Conservation (phyloP, 1,140 invertebrate species). For the Hormaphis cornu region DNA sequence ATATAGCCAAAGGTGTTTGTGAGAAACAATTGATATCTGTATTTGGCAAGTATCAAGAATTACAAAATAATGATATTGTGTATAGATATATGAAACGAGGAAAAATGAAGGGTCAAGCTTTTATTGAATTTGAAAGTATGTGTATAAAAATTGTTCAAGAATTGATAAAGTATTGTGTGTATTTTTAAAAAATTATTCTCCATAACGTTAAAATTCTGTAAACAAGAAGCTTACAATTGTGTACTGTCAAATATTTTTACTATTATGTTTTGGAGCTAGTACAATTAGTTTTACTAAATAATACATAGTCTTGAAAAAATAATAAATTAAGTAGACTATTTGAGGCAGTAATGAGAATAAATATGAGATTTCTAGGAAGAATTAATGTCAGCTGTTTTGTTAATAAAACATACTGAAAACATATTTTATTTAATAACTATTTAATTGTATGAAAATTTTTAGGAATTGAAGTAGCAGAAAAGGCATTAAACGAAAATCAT, state of each 20-base stretch:
- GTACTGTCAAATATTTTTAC: too few species aligned
- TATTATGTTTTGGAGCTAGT: too few species aligned
- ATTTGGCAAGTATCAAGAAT: constrained; percentile 42
- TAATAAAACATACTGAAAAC: too few species aligned
- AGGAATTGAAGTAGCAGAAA: constrained; percentile 37
- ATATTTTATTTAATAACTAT: too few species aligned
- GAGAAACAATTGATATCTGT: constrained; percentile 44
- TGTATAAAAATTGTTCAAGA: constrained; percentile 7
- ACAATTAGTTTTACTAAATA: too few species aligned
- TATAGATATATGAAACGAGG: constrained; percentile 45
- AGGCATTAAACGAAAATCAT: constrained; percentile 40
- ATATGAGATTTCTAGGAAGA: too few species aligned
- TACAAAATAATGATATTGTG: constrained; percentile 37
- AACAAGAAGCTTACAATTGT: too few species aligned
- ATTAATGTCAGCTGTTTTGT: too few species aligned
- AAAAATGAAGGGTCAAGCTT: constrained; percentile 51
- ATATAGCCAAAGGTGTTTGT: constrained; percentile 43
- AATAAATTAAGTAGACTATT: too few species aligned
- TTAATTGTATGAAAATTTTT: constrained; percentile 16
- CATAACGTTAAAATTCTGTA: background rate
- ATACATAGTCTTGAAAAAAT: too few species aligned
- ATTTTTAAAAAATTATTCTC: background rate
- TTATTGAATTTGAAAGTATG: constrained; percentile 48
- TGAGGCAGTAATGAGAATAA: too few species aligned
- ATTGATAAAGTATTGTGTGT: background rate